phyloP scores from a whole-genome alignment of 2,113 vertebrate genomes.

The Atlantisia rogersi region DNA sequence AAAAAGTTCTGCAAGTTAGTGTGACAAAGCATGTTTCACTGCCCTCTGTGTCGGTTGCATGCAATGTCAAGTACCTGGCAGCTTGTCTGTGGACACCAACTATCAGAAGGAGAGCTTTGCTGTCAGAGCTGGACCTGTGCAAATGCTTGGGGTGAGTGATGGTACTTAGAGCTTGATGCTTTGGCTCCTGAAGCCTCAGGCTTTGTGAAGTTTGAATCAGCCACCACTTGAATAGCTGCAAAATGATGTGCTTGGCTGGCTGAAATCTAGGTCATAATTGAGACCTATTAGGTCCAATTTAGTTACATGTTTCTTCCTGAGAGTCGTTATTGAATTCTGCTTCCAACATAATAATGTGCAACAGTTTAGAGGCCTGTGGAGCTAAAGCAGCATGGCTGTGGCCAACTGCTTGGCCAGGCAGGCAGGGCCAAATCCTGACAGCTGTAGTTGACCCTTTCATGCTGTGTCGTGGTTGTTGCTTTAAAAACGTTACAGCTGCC shows the following conservation, averaged over 20 bases:
- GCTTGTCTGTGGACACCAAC: background rate
- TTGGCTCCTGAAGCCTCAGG: background rate
- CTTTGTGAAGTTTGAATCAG: background rate
- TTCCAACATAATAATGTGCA: background rate
- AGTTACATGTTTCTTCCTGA: background rate
- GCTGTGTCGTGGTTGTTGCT: background rate
- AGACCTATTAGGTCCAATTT: background rate
- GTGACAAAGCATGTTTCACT: background rate
- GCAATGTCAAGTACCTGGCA: background rate
- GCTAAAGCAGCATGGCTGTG: background rate
- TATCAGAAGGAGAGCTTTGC: background rate
- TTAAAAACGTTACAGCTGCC: background rate
- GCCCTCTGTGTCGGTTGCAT: background rate
- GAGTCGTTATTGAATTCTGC: background rate
- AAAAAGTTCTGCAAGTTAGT: background rate
- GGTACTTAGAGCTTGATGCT: background rate
- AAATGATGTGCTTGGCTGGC: background rate
- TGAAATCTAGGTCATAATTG: background rate
- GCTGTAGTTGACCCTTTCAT: background rate
- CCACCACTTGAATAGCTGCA: background rate
- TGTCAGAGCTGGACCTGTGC: background rate
- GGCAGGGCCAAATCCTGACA: background rate
- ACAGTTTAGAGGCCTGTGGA: background rate
- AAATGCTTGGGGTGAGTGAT: background rate
- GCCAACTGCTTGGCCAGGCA: background rate